Conservation (phyloP, 2,113 vertebrate genomes). For the Halcyon malimbica region DNA sequence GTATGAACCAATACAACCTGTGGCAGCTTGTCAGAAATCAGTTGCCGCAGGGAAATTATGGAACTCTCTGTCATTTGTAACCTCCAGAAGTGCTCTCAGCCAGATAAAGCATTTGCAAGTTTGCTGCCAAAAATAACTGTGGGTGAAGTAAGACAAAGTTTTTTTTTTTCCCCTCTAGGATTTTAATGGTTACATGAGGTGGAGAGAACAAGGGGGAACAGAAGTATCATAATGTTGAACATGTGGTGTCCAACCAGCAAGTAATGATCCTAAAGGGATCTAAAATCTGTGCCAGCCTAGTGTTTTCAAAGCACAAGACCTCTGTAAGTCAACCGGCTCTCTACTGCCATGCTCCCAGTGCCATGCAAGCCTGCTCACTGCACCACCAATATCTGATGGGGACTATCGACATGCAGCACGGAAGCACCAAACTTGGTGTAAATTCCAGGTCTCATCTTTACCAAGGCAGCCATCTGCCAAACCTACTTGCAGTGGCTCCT, state of each 20-base stretch:
- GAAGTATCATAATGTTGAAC: background rate
- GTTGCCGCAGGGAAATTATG: background rate
- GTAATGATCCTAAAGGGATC: background rate
- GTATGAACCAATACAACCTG: background rate
- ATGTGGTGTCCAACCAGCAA: background rate
- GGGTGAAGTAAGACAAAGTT: background rate
- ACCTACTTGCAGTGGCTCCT: background rate
- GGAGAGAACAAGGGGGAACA: background rate
- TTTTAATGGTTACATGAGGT: background rate
- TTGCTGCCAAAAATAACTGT: background rate
- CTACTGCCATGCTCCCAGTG: fast-evolving
- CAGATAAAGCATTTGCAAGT: background rate
- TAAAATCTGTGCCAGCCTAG: background rate
- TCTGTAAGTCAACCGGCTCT: background rate
- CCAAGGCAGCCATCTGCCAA: background rate
- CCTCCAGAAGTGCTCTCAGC: background rate
- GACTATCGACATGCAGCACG: fast-evolving
- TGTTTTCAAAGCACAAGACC: background rate
- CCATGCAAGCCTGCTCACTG: background rate
- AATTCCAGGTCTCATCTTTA: background rate
- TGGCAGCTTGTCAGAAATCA: background rate
- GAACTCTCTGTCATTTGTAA: background rate
- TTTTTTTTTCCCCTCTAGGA: background rate
- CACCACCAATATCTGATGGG: background rate
- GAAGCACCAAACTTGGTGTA: background rate